Conservation (phyloP, 2,797 vertebrate genomes). For the Tiaroga cobitis region DNA sequence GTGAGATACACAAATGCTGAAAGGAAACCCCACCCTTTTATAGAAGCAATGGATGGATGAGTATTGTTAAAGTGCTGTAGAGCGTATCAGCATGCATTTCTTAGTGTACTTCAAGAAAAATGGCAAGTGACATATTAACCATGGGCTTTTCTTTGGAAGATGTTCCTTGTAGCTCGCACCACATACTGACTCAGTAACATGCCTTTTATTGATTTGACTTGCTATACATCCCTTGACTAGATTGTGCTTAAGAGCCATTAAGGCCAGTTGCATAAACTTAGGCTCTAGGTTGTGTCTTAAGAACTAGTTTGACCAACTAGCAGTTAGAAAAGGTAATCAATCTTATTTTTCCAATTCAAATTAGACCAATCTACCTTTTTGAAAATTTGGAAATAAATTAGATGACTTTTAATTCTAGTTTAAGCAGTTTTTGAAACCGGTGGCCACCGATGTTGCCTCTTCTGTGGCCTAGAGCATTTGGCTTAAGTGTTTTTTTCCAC, state of each 20-base stretch:
- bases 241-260: neutral
- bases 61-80: neutral
- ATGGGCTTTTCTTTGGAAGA: neutral
- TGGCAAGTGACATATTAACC: neutral
- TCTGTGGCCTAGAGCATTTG: neutral
- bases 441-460: neutral
- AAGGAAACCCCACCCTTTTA: conserved; percentile 46
- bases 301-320: neutral
- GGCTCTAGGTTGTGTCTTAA: neutral
- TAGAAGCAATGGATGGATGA: neutral
- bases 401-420: neutral
- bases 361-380: no score
- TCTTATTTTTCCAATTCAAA: no score
- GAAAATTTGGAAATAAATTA: accelerated
- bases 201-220: conserved; percentile 8
- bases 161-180: neutral
- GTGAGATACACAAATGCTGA: neutral
- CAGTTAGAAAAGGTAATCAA: no score
- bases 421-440: neutral
- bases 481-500: neutral
- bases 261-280: neutral
- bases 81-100: neutral
- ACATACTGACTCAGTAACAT: neutral
- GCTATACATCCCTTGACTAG: neutral
- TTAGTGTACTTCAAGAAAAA: neutral